Evolutionary conservation across 2,888 invertebrate genomes (phyloP), one percentile per base, ranked within the genome.

Genomic region (Himalopsyche anomala): DNA sequence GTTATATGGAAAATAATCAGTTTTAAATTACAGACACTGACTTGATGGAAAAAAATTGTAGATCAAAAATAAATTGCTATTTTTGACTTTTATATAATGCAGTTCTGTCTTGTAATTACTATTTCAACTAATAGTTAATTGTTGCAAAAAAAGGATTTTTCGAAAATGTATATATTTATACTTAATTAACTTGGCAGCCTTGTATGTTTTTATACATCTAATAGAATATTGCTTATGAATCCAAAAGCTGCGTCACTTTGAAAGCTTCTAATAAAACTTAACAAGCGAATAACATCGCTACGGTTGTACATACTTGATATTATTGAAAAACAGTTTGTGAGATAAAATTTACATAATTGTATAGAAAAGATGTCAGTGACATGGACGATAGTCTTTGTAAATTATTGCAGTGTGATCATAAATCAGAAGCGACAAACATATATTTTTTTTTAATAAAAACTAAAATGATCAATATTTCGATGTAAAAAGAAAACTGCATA

Each of bases 331-430:
- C n/a, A 19, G 62, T 62, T 62, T 19, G 62, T 3, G 11, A 62
- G 62, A 19, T 62, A 62, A 9, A 1, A 62, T 62, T 62, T 62
- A 62, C 62, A 62, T 62, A 62, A 62, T 62, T 62, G 62, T 62
- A 62, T 62, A 62, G 56, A 56, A 19, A 56, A 56, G 62, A 62
- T 62, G 62, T 62, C 62, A 62, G 62, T 62, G 62, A 62, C 62
- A 19, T 19, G 62, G 62, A 19, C 8, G 62, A 19, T 62, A 19
- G 62, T 11, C 8, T 19, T 19, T 4, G 8, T 62, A 62, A 62
- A 62, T 19, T 62, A 62, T 62, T 62, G 62, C 62, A 19, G 19
- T 62, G 62, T 3, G 19, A 19, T 19, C 19, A 19, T 62, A 19
- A 62, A 62, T 62, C 62, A 62, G 62, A 62, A 28, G 62, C n/a